Conservation (phyloP, 2,113 vertebrate genomes). For the Malurus elegans region DNA sequence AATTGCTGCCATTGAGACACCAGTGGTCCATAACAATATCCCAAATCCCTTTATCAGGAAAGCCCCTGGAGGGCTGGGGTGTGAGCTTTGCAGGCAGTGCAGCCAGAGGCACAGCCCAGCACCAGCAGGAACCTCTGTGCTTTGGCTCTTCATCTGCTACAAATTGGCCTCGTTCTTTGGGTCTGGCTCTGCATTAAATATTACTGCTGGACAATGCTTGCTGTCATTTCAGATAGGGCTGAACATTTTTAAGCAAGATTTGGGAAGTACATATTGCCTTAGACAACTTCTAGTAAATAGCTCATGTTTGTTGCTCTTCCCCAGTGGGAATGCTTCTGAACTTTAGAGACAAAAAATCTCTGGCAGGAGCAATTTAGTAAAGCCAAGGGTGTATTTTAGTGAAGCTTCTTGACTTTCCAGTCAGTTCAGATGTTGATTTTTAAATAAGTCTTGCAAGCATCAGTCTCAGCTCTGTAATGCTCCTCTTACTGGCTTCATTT, state of each 20-base stretch:
- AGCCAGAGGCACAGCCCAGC: not conserved
- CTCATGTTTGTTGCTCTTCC: not conserved
- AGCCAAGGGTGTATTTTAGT: not conserved
- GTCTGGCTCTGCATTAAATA: not conserved
- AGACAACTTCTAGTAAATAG: not conserved
- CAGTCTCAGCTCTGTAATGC: not conserved
- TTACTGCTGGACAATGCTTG: not conserved
- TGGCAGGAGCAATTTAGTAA: not conserved
- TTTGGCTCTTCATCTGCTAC: not conserved
- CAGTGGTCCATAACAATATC: not conserved
- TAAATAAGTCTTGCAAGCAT: not conserved
- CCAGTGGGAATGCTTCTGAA: not conserved
- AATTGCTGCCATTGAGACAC: not conserved
- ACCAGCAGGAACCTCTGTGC: not conserved
- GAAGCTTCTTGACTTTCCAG: not conserved
- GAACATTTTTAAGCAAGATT: constrained; percentile 5
- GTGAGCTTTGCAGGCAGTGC: not conserved
- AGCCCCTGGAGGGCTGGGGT: not conserved
- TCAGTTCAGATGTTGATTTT: not conserved
- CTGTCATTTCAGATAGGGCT: constrained; percentile 17
- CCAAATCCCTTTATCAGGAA: not conserved
- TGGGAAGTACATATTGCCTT: not conserved
- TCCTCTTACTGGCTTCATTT: constrained; percentile 3
- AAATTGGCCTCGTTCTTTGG: not conserved
- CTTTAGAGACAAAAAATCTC: not conserved